A percentile compares a stretch with the other conserved stretches of the same genome.
phyloP scores from a whole-genome alignment of 2,797 vertebrate species.

The Peromyscus attwateri region DNA sequence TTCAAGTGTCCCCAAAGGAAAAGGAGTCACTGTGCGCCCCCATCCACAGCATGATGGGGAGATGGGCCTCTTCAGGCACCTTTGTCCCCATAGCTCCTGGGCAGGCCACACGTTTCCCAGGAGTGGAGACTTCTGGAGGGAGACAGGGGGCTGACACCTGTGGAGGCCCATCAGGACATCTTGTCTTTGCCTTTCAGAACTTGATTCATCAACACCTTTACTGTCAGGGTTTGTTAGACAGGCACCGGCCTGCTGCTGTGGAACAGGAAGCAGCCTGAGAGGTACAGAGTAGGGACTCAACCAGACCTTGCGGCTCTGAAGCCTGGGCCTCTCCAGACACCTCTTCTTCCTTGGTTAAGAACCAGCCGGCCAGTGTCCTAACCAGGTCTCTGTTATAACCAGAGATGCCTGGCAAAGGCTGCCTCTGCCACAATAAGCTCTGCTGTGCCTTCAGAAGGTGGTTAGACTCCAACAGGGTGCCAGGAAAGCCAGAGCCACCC shows the following conservation, averaged over 20 bases:
- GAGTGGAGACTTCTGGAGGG: not conserved
- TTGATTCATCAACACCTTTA: not conserved
- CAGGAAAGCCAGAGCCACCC: not conserved
- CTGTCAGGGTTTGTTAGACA: not conserved
- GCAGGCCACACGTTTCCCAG: not conserved
- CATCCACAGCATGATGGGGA: not conserved
- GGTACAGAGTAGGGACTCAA: not conserved
- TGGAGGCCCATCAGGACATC: not conserved
- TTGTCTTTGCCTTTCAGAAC: not conserved
- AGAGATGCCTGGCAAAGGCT: not conserved
- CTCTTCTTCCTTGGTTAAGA: not conserved
- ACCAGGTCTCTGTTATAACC: fast-evolving
- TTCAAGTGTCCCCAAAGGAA: too few relatives aligned
- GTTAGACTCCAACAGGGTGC: fast-evolving
- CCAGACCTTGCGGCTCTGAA: not conserved
- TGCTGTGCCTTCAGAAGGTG: fast-evolving
- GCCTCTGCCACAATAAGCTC: fast-evolving
- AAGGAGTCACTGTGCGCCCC: fast-evolving
- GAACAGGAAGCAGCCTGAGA: not conserved
- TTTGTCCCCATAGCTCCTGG: not conserved
- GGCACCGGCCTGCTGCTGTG: not conserved
- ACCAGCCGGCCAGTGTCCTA: not conserved
- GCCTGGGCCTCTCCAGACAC: not conserved
- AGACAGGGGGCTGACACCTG: not conserved
- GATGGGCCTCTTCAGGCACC: fast-evolving